Evolutionary conservation across 2,797 vertebrate genomes (phyloP).

Genomic region (Sebastes iracundus): DNA sequence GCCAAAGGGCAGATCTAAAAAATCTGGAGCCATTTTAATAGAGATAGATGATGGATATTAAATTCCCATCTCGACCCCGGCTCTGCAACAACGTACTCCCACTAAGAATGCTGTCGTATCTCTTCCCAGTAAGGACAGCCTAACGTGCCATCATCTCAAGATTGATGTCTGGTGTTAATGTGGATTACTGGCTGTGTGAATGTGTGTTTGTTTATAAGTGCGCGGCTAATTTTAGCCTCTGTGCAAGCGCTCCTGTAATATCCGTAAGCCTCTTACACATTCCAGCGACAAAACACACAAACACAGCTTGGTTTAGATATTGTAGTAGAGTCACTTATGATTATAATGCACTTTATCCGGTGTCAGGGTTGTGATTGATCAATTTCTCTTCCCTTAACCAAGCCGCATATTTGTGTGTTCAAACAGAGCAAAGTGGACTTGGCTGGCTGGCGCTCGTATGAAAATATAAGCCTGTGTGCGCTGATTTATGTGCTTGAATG

Average conservation of each 20-base stretch:
- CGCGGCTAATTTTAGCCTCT: conserved; percentile 41
- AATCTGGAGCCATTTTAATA: conserved; percentile 46
- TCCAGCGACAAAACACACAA: neutral
- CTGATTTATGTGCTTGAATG: conserved; percentile 46
- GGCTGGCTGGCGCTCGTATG: conserved; percentile 44
- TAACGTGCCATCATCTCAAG: conserved; percentile 42
- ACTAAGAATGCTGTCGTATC: conserved; percentile 24
- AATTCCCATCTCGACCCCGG: conserved; percentile 29
- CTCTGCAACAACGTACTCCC: conserved; percentile 30
- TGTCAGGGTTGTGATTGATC: conserved; percentile 45
- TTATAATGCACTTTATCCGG: neutral
- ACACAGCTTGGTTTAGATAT: neutral
- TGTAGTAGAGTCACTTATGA: conserved; percentile 1
- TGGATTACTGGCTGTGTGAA: conserved; percentile 42
- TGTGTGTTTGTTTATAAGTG: conserved; percentile 30
- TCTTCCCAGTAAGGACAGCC: conserved; percentile 44
- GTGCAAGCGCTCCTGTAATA: conserved; percentile 28
- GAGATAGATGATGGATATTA: conserved; percentile 58
- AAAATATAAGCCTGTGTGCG: conserved; percentile 34
- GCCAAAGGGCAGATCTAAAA: neutral
- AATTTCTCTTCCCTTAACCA: conserved; percentile 15
- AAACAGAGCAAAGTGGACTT: conserved; percentile 42
- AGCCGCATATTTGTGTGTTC: conserved; percentile 42
- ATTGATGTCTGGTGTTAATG: conserved; percentile 56
- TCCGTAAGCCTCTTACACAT: conserved; percentile 9